Percentiles rank a stretch among this genome's conserved stretches.
These are phyloP conservation scores for Deilephila elpenor DNA, from an alignment of 2,888 invertebrate genomes.

Conservation along the genomic window DNA sequence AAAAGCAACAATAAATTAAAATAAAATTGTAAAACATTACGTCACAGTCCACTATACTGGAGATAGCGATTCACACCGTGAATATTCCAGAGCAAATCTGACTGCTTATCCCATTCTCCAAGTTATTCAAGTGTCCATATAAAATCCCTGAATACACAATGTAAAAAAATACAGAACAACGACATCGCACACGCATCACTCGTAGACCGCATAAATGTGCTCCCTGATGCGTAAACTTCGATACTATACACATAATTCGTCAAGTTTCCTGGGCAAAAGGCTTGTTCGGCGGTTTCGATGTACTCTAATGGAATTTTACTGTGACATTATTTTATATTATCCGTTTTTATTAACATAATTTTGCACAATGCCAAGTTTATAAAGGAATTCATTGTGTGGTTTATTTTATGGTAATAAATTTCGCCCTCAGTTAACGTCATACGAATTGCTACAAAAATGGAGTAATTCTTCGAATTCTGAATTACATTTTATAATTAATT, in stretches of 20 bases:
- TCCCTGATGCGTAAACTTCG: constrained; percentile 14
- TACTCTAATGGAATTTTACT: not conserved
- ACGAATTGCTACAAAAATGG: too few species aligned
- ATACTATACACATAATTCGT: not conserved
- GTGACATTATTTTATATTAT: not conserved
- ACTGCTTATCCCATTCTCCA: not conserved
- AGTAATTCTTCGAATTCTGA: too few species aligned
- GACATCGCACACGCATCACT: not conserved
- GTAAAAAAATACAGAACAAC: not conserved
- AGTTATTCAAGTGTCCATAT: not conserved
- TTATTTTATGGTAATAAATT: too few species aligned
- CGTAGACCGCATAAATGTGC: constrained; percentile 9
- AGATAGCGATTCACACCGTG: too few species aligned
- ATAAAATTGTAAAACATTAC: too few species aligned
- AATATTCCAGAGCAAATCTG: too few species aligned
- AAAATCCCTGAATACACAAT: constrained; percentile 9
- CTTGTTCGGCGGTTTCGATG: not conserved
- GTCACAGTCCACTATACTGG: too few species aligned
- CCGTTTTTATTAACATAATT: not conserved
- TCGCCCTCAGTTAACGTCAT: too few species aligned
- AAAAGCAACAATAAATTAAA: too few species aligned
- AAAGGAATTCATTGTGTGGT: too few species aligned
- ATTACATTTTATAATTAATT: too few species aligned
- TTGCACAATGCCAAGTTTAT: too few species aligned
- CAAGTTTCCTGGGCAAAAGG: not conserved